Percentiles rank a stretch among this genome's conserved stretches.
Conservation (phyloP, 2,888 invertebrate genomes). For the Branchellion lobata region DNA sequence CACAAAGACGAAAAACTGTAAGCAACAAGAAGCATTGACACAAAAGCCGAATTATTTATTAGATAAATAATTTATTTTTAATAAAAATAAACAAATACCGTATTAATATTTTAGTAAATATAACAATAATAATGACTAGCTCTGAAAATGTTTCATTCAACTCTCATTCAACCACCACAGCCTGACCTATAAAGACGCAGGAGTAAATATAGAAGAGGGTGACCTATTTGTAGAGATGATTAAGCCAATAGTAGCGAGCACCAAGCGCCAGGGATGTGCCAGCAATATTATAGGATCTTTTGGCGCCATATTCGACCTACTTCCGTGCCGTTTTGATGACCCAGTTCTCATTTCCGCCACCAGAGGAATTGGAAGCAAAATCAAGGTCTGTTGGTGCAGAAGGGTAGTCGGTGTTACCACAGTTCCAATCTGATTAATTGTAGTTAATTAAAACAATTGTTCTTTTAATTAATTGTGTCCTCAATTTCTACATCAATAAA, state of each 20-base stretch:
- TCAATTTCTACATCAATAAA: too few species aligned
- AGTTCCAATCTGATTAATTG: too few species aligned
- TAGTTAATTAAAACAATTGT: too few species aligned
- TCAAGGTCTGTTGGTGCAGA: constrained; percentile 79
- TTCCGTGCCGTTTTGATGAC: constrained; percentile 74
- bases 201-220: constrained; percentile 90
- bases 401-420: too few species aligned
- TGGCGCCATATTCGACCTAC: constrained; percentile 82
- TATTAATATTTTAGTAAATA: too few species aligned
- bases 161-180: too few species aligned
- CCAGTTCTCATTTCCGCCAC: constrained; percentile 89
- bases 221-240: constrained; percentile 79
- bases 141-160: too few species aligned
- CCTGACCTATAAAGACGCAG: constrained; percentile 78
- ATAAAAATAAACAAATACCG: too few species aligned
- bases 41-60: not conserved
- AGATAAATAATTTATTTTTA: too few species aligned
- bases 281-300: constrained; percentile 80
- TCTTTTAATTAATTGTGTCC: too few species aligned
- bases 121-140: too few species aligned
- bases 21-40: not conserved
- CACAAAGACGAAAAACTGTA: too few species aligned
- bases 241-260: constrained; percentile 78
- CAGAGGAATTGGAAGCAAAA: constrained; percentile 94
- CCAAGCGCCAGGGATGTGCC: constrained; percentile 76